Base-by-base conservation (phyloP, 2,888 invertebrate species). In the Sesia bembeciformis region DNA sequence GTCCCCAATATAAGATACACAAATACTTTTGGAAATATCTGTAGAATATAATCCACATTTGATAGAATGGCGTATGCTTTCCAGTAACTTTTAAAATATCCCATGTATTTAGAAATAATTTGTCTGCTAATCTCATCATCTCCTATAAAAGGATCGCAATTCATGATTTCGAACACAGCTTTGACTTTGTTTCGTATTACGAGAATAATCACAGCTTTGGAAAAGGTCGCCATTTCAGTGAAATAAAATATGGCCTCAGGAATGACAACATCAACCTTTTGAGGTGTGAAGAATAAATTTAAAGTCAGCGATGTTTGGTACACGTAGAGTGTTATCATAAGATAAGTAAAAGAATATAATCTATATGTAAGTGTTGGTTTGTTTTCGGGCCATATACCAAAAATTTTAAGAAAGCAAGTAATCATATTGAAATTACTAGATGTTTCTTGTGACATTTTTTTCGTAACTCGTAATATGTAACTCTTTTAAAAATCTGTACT, bases 321-420 rank as follows among this genome's bases (percentile, higher is more conserved):
- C 50, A 65, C 51, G 3, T 74, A 56, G 4, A 77, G 60, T 1
- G 71, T 74, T 7, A 69, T 46, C 38, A 72, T 61, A 1, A 84
- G 62, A 53, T 74, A 84, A 4, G 66, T 0, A 46, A 60, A 58
- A 0, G 79, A 77, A 61, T 72, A 85, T 53, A 65, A 77, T 70
- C 70, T 80, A 50, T 83, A 84, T 56, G 64, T 69, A 66, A 64
- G 73, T 7, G 59, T 63, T 0, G 65, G 53, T 0, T 51, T 64
- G 53, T 58, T 65, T 39, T 77, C 79, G 2, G 76, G 65, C 82
- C 82, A 84, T 46, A 83, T 40, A 0, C 78, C 84, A 53, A 84
- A 81, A 43, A 81, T 53, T 60, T 76, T 78, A 61, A 46, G 46
- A 8, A 46, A 8, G 76, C 76, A 53, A 60, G 62, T 4, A 50